Base-by-base conservation (phyloP, 2,113 vertebrate species). In the Syrrhaptes paradoxus region DNA sequence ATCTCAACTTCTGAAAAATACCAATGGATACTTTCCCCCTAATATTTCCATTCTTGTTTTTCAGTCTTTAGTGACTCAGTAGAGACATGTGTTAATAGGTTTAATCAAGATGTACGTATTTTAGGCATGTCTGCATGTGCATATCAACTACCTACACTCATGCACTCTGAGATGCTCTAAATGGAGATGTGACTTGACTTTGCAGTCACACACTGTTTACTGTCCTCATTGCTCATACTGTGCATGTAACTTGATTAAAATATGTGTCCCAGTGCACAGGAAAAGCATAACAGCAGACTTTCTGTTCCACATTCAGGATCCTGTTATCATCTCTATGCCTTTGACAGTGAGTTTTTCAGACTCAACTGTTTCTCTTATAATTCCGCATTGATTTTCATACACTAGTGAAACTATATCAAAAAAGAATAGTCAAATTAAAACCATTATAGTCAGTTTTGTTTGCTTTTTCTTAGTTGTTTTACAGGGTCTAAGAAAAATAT, bases 381-480 rank as follows among this genome's bases (percentile, higher is more conserved):
- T 86, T 85, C 38, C 45, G 57, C 12, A 34, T 2, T 29, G 34
- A 70, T 76, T 86, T 94, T 79, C 63, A 63, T 48, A 52, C 6
- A 20, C 13, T 67, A 16, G 11, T 59, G 38, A 87, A 85, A 63
- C 7, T 46, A 87, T 13, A 58, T 32, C 22, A 86, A 87, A 75
- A 82, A 83, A 20, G 20, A 72, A n/a, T 9, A 31, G 20, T 14
- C 25, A 59, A 49, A 22, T 1, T 4, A 54, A 82, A 82, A 17
- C 0, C 0, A 9, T 66, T 77, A 38, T 6, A 51, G 24, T n/a
- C 51, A 52, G 29, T 59, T 91, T 41, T 66, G 31, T n/a, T 87
- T 91, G 21, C 41, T 80, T 71, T 87, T 70, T 63, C 10, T 83
- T n/a, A 85, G 66, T 29, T 90, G 29, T 86, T 94, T 93, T 71